Percentiles rank a stretch among this genome's conserved stretches.
phyloP scores from a whole-genome alignment of 53 echinoderm and acorn worm species.

The Echinarachnius parma region DNA sequence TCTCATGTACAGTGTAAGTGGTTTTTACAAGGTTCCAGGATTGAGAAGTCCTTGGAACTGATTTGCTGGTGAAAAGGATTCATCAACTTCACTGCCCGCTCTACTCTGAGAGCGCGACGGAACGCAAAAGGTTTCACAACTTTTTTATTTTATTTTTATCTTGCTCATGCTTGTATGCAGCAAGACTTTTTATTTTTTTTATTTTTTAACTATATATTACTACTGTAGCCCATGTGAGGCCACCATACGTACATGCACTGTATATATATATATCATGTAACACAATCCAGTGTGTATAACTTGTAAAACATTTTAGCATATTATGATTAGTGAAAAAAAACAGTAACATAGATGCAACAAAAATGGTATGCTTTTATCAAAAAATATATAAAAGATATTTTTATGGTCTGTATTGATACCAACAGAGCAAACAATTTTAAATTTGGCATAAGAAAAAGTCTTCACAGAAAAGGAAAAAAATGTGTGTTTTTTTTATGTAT shows the following conservation, averaged over 20 bases:
- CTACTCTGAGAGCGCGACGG: constrained; percentile 18
- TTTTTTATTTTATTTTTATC: not conserved
- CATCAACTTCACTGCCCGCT: constrained; percentile 13
- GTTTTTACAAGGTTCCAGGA: not conserved
- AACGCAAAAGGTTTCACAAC: constrained; percentile 18
- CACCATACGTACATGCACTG: constrained; percentile 42
- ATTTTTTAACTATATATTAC: constrained; percentile 46
- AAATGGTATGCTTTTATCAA: constrained; percentile 48
- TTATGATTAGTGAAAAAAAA: constrained; percentile 47
- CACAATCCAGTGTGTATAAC: constrained; percentile 51
- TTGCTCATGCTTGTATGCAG: constrained; percentile 31
- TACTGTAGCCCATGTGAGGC: constrained; percentile 34
- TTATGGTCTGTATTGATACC: constrained; percentile 47
- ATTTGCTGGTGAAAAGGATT: constrained; percentile 18
- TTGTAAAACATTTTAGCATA: constrained; percentile 51
- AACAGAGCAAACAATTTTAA: constrained; percentile 35
- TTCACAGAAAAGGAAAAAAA: constrained; percentile 27
- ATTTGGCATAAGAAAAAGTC: constrained; percentile 25
- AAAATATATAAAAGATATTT: constrained; percentile 44
- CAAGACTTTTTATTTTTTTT: too few species aligned
- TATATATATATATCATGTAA: constrained; percentile 50
- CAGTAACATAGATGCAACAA: constrained; percentile 54
- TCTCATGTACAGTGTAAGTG: constrained; percentile 39
- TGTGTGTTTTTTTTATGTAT: constrained; percentile 46
- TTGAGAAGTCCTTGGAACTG: not conserved